A percentile compares a stretch with the other conserved stretches of the same genome.
Conservation (phyloP, 2,113 vertebrate genomes). For the Willisornis vidua region DNA sequence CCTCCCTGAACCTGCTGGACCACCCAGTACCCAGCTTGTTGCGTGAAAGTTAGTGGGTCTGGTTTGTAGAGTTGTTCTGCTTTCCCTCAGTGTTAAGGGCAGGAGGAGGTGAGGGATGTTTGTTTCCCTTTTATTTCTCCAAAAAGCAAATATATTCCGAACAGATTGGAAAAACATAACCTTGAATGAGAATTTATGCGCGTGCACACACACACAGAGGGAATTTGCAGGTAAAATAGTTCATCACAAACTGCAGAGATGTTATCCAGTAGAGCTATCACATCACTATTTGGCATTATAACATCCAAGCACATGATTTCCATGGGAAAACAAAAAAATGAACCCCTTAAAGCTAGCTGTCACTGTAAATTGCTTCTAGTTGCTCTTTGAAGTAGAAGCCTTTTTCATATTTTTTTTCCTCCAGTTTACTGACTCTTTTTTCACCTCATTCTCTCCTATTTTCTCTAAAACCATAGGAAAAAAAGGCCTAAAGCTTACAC, state of each 20-base stretch:
- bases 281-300: neutral
- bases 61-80: neutral
- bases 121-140: neutral
- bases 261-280: neutral
- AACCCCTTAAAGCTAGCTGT: neutral
- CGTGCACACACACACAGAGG: neutral
- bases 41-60: neutral
- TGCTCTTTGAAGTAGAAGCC: neutral
- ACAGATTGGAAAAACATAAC: neutral
- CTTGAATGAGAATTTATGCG: neutral
- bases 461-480: neutral
- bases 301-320: neutral
- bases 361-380: neutral
- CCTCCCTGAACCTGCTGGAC: too few species aligned
- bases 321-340: neutral
- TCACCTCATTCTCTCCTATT: neutral
- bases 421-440: neutral
- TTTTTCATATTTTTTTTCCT: neutral
- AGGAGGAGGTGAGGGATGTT: neutral
- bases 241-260: neutral
- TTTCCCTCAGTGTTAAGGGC: neutral
- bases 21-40: rapidly evolving
- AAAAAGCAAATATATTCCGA: neutral
- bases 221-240: neutral
- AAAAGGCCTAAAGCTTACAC: neutral